Percentiles rank a stretch among this genome's conserved stretches.
phyloP scores from a whole-genome alignment of 2,888 invertebrate species.

The Pollenia angustigena region DNA sequence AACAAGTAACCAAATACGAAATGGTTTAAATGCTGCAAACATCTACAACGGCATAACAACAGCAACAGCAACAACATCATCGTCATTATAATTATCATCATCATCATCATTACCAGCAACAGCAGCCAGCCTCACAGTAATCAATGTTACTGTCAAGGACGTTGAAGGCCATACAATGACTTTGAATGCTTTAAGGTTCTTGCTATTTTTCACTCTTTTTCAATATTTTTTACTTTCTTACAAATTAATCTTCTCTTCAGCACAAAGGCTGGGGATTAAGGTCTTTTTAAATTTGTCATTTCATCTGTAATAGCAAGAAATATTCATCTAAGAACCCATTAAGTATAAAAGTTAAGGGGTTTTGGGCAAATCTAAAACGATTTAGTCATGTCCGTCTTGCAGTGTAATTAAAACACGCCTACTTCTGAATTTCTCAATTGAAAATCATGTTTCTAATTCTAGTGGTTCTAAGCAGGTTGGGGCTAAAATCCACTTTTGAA shows the following conservation, averaged over 20 bases:
- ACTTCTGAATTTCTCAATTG: too few species aligned
- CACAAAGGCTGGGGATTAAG: too few species aligned
- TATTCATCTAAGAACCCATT: too few species aligned
- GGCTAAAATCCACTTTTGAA: too few species aligned
- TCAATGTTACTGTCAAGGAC: conserved; percentile 74
- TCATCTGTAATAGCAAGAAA: too few species aligned
- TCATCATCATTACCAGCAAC: conserved; percentile 5
- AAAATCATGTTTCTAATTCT: too few species aligned
- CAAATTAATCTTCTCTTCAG: conserved; percentile 4
- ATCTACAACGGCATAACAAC: conserved; percentile 35
- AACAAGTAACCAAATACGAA: conserved; percentile 5
- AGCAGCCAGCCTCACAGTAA: not conserved
- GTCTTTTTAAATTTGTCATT: too few species aligned
- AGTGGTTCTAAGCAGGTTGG: too few species aligned
- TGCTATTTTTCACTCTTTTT: not conserved
- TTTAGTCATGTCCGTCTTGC: too few species aligned
- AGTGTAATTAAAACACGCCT: too few species aligned
- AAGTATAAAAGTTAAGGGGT: too few species aligned
- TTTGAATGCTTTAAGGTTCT: conserved; percentile 39
- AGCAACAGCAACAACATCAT: conserved; percentile 26
- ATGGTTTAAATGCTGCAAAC: conserved; percentile 15
- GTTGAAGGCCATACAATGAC: conserved; percentile 76
- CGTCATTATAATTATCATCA: not conserved
- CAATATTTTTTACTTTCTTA: not conserved
- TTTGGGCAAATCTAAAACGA: too few species aligned